Evolutionary conservation across 2,888 invertebrate species (phyloP).

Genomic region (Orthosia gracilis): DNA sequence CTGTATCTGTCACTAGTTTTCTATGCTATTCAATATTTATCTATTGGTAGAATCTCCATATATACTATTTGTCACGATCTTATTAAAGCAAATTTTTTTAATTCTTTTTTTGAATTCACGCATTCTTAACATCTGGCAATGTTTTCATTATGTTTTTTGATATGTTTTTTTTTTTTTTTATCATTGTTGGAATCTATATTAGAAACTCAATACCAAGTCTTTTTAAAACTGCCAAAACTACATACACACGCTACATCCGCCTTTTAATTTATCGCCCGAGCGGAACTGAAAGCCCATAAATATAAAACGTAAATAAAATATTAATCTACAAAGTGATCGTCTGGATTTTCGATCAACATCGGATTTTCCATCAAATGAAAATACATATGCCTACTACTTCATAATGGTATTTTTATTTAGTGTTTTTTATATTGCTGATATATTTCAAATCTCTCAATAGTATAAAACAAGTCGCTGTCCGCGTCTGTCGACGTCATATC

Average conservation of each 20-base stretch:
- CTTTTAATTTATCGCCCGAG: conserved; percentile 22
- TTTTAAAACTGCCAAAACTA: conserved; percentile 9
- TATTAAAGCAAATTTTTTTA: too few relatives aligned
- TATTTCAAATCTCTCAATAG: background rate
- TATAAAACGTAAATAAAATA: conserved; percentile 51
- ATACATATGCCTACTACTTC: background rate
- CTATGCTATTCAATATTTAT: background rate
- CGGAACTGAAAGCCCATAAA: conserved; percentile 37
- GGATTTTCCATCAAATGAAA: conserved; percentile 30
- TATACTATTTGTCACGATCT: too few relatives aligned
- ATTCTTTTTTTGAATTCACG: too few relatives aligned
- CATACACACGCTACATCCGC: background rate
- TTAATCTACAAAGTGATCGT: conserved; percentile 53
- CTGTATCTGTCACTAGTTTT: background rate
- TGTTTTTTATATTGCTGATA: background rate
- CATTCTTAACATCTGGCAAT: too few relatives aligned
- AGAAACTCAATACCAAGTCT: background rate
- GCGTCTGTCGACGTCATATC: too few relatives aligned
- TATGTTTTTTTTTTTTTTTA: too few relatives aligned
- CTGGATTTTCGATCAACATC: conserved; percentile 33
- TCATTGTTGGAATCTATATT: background rate
- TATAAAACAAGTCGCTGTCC: too few relatives aligned
- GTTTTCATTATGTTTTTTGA: background rate
- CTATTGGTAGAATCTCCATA: too few relatives aligned
- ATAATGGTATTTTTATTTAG: conserved; percentile 11